phyloP scores from a whole-genome alignment of 2,797 vertebrate genomes.

The Lacerta bilineata region DNA sequence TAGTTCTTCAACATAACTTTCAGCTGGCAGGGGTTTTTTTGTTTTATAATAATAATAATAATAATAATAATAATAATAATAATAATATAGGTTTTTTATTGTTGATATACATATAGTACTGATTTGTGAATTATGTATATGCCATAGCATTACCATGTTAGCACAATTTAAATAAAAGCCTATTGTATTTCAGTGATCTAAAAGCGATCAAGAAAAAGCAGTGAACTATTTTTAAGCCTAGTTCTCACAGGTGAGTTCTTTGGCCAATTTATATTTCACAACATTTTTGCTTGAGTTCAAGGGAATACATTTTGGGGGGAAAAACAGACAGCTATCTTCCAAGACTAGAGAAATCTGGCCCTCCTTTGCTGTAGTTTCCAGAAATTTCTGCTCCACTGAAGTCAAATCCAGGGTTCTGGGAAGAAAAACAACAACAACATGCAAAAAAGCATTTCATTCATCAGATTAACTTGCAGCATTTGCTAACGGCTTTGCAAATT shows the following conservation, averaged over 20 bases:
- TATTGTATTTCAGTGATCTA: constrained; percentile 16
- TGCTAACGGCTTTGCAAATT: too few relatives aligned
- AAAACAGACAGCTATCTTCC: constrained; percentile 82
- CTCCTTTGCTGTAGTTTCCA: constrained; percentile 94
- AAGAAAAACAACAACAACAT: not conserved
- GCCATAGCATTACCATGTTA: constrained; percentile 34
- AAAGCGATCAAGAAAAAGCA: constrained; percentile 48
- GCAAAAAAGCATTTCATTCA: not conserved
- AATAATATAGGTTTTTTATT: too few relatives aligned
- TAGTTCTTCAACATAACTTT: not conserved
- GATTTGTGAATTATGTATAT: not conserved
- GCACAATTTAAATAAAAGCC: constrained; percentile 45
- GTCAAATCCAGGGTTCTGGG: constrained; percentile 98
- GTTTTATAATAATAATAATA: too few relatives aligned
- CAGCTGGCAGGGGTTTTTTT: not conserved
- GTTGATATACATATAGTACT: not conserved
- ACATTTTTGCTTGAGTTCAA: constrained; percentile 41
- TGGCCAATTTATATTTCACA: constrained; percentile 52
- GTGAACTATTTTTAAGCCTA: constrained; percentile 43
- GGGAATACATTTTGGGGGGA: not conserved
- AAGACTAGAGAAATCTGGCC: constrained; percentile 94
- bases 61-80: too few relatives aligned
- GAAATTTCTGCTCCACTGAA: constrained; percentile 98
- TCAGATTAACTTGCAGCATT: not conserved
- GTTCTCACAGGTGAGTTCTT: constrained; percentile 43